phyloP scores from a whole-genome alignment of 2,797 vertebrate genomes.

The Microcaecilia unicolor region DNA sequence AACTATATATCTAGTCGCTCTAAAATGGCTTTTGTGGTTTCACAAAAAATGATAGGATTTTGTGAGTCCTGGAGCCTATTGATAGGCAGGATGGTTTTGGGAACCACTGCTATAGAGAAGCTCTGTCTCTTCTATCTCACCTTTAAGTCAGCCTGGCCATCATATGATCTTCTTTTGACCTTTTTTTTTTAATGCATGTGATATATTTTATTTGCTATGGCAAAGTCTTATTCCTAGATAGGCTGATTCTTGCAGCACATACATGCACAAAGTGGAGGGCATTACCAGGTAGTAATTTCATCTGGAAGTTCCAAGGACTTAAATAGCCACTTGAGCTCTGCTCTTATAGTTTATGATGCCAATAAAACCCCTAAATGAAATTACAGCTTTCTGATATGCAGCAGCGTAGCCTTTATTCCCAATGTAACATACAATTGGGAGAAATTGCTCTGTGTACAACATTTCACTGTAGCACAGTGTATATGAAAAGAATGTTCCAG shows the following conservation, averaged over 20 bases:
- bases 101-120: no score
- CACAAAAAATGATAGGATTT: no score
- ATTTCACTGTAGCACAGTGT: constrained; percentile 59
- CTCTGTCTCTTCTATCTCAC: no score
- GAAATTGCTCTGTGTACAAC: constrained; percentile 54
- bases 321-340: constrained; percentile 66
- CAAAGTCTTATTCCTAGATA: no score
- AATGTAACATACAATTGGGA: constrained; percentile 52
- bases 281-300: constrained; percentile 59
- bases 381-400: constrained; percentile 65
- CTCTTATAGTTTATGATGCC: constrained; percentile 57
- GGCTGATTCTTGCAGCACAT: constrained; percentile 30
- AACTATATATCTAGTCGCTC: no score
- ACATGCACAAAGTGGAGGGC: constrained; percentile 31
- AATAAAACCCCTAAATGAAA: constrained; percentile 65
- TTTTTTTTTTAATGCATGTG: no score
- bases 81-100: no score
- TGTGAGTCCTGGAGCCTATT: no score
- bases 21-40: no score
- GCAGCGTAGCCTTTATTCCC: constrained; percentile 60
- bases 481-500: constrained; percentile 53
- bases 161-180: no score
- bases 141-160: no score
- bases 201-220: no score
- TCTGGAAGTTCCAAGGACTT: constrained; percentile 58